Conservation (phyloP, 2,113 vertebrate species). For the Pipa parva region DNA sequence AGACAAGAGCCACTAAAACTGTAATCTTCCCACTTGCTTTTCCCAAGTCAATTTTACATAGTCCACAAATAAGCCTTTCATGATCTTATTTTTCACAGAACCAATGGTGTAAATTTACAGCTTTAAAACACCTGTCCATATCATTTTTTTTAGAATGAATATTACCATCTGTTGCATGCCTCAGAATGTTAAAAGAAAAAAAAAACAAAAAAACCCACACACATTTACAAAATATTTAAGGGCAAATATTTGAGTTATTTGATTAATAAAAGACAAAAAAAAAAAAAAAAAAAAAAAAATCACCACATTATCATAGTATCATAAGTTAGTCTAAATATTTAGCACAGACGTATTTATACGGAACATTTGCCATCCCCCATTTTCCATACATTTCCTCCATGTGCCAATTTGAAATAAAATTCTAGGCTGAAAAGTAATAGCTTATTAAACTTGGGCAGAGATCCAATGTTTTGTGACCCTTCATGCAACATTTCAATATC, state of each 20-base stretch:
- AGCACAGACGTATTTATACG: too few species aligned
- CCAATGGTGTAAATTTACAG: conserved; percentile 41
- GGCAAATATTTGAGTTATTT: conserved; percentile 35
- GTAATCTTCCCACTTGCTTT: conserved; percentile 1
- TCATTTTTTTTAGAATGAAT: conserved; percentile 38
- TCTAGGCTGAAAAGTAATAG: too few species aligned
- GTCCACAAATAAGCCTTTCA: conserved; percentile 20
- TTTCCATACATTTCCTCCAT: too few species aligned
- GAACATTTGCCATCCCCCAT: too few species aligned
- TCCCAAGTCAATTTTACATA: conserved; percentile 8
- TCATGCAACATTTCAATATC: too few species aligned
- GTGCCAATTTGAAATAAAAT: too few species aligned
- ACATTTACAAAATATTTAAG: conserved; percentile 41
- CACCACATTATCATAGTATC: conserved; percentile 15
- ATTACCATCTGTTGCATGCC: conserved; percentile 53
- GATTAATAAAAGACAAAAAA: too few species aligned
- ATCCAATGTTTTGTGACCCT: too few species aligned
- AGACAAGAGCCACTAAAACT: conserved; percentile 42
- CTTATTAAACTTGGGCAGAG: too few species aligned
- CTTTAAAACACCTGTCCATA: conserved; percentile 45
- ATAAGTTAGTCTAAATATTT: neutral
- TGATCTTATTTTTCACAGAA: conserved; percentile 20
- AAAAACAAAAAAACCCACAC: conserved; percentile 41
- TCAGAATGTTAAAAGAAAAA: conserved; percentile 45
- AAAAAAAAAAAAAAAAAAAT: conserved; percentile 13